Percentiles rank a stretch among this genome's conserved stretches.
phyloP scores from a whole-genome alignment of 2,797 vertebrate genomes.

The Parauchenoglanis ngamensis region DNA sequence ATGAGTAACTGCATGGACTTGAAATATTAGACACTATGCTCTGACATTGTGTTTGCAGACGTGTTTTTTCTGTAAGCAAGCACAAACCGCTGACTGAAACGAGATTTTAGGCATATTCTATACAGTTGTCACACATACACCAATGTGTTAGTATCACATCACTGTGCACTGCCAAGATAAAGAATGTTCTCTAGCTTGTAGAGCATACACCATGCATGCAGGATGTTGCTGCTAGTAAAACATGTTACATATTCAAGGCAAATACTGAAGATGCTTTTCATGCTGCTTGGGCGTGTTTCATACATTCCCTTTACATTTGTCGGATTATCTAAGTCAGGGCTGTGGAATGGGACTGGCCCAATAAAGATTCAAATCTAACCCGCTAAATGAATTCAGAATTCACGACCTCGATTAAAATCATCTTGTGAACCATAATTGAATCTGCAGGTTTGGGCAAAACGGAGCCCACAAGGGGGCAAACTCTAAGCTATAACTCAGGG shows the following conservation, averaged over 20 bases:
- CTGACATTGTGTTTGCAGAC: too few species aligned
- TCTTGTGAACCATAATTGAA: background rate
- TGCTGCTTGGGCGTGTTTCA: background rate
- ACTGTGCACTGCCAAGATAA: background rate
- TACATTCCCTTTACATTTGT: background rate
- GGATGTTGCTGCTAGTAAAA: background rate
- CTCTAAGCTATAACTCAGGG: background rate
- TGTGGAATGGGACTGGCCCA: too few species aligned
- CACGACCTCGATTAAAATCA: background rate
- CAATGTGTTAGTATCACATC: background rate
- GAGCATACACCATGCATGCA: background rate
- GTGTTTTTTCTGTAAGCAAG: background rate
- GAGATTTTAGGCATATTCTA: background rate
- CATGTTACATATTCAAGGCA: background rate
- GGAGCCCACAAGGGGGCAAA: background rate
- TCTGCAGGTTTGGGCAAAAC: background rate
- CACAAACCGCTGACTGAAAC: background rate
- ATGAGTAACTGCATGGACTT: background rate
- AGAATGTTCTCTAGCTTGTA: background rate
- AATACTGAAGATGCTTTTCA: background rate
- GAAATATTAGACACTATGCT: background rate
- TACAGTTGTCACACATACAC: background rate
- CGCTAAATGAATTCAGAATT: too few species aligned
- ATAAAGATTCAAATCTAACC: too few species aligned
- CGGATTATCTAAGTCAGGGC: background rate